These are phyloP conservation scores for Mastigias papua DNA, from an alignment of 30 jellyfish, hydroid and myxozoan genomes.

Conservation along the genomic window DNA sequence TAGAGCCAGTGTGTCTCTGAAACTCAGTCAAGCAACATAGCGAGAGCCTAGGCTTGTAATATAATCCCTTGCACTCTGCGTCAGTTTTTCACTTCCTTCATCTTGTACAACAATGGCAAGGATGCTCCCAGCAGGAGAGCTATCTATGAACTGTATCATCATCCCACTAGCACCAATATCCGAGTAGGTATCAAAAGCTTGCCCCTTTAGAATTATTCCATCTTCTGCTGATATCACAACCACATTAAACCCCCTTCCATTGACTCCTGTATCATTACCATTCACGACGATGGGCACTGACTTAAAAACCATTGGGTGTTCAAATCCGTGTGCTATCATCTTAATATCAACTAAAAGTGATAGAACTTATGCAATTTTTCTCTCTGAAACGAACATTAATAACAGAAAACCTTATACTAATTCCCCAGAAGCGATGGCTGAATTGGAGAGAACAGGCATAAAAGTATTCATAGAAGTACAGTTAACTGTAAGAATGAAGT, in stretches of 20 bases:
- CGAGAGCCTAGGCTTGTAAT: background rate
- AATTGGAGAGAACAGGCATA: too few relatives aligned
- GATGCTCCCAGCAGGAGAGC: background rate
- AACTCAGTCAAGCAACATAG: background rate
- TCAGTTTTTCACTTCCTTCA: background rate
- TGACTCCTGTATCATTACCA: background rate
- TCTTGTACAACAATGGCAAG: background rate
- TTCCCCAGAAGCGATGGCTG: too few relatives aligned
- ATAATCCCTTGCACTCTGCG: background rate
- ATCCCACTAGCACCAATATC: background rate
- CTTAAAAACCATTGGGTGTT: too few relatives aligned
- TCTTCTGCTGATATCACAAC: background rate
- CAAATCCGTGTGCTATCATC: too few relatives aligned
- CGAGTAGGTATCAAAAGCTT: background rate
- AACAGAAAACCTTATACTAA: too few relatives aligned
- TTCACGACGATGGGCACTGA: too few relatives aligned
- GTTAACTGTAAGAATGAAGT: too few relatives aligned
- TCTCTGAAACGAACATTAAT: too few relatives aligned
- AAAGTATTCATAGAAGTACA: too few relatives aligned
- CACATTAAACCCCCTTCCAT: constrained; percentile 10
- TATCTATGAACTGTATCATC: background rate
- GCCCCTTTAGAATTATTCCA: background rate
- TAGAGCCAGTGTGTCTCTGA: background rate
- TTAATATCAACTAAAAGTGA: too few relatives aligned
- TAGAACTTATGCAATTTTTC: too few relatives aligned